A percentile compares a stretch with the other conserved stretches of the same genome.
Evolutionary conservation across 2,888 invertebrate genomes (phyloP).

Genomic region (Bombylius discolor): DNA sequence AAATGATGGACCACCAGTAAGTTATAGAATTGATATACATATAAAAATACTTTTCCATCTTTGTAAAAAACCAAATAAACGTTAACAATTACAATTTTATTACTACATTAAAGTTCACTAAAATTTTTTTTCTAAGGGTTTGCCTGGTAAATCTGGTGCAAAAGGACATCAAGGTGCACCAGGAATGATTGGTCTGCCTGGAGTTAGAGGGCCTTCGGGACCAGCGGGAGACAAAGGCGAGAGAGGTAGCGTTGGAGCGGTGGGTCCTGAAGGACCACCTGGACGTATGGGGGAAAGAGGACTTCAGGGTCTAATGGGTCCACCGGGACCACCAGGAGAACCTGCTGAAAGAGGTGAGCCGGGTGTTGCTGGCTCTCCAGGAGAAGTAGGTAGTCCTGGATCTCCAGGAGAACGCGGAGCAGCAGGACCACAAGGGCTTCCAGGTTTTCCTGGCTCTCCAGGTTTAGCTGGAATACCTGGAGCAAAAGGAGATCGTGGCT

Average conservation of each 20-base stretch:
- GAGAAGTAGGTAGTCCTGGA: conserved; percentile 61
- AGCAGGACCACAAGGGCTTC: conserved; percentile 54
- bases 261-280: conserved; percentile 59
- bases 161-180: conserved; percentile 51
- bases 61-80: too few species aligned
- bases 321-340: conserved; percentile 65
- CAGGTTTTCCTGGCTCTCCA: conserved; percentile 54
- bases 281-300: conserved; percentile 65
- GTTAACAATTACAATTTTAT: too few species aligned
- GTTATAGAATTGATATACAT: background rate
- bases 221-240: conserved; percentile 50
- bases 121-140: background rate
- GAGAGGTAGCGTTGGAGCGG: conserved; percentile 48
- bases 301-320: conserved; percentile 59
- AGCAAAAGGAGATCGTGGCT: conserved; percentile 48
- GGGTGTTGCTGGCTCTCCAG: conserved; percentile 56
- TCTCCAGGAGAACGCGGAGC: conserved; percentile 61
- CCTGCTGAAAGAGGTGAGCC: conserved; percentile 68
- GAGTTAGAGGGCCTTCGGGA: conserved; percentile 51
- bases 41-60: too few species aligned
- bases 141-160: conserved; percentile 42
- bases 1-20: conserved; percentile 46
- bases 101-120: too few species aligned
- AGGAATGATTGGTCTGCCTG: conserved; percentile 43
- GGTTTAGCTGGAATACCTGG: conserved; percentile 44